phyloP scores from a whole-genome alignment of 1,140 invertebrate genomes.

The Meloidogyne exigua region DNA sequence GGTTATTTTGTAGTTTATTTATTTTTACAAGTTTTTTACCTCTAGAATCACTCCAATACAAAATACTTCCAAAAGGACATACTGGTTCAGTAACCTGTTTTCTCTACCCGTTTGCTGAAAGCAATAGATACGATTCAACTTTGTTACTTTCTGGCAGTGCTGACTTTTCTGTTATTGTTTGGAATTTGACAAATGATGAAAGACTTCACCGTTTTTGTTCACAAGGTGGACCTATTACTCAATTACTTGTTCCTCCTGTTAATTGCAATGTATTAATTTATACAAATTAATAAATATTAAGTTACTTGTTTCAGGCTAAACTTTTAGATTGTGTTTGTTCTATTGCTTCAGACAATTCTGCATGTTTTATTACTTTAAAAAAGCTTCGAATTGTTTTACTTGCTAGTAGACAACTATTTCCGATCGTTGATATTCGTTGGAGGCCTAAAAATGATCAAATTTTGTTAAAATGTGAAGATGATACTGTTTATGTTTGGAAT shows the following conservation, averaged over 20 bases:
- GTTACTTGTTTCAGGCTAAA: conserved; percentile 72
- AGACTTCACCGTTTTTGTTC: conserved; percentile 91
- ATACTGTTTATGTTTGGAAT: conserved; percentile 97
- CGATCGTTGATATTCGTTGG: conserved; percentile 93
- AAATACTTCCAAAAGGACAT: conserved; percentile 77
- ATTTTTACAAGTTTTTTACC: conserved; percentile 14
- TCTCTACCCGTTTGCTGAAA: conserved; percentile 86
- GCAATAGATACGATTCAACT: conserved; percentile 85
- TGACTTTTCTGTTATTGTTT: conserved; percentile 94
- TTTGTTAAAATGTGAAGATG: conserved; percentile 94
- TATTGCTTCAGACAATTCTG: conserved; percentile 94
- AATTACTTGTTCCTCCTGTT: conserved; percentile 84
- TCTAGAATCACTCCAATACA: conserved; percentile 34
- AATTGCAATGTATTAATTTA: conserved; percentile 75
- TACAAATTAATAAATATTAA: background rate
- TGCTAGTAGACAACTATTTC: conserved; percentile 91
- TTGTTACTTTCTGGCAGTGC: conserved; percentile 90
- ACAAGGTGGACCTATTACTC: conserved; percentile 81
- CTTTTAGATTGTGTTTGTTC: conserved; percentile 93
- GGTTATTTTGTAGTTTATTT: conserved; percentile 15
- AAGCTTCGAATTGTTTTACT: conserved; percentile 91
- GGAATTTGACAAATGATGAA: conserved; percentile 88
- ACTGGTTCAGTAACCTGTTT: conserved; percentile 89
- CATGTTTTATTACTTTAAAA: conserved; percentile 84
- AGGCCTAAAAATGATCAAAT: conserved; percentile 94